Evolutionary conservation across 2,888 invertebrate species (phyloP).

Genomic region (Branchellion lobata): DNA sequence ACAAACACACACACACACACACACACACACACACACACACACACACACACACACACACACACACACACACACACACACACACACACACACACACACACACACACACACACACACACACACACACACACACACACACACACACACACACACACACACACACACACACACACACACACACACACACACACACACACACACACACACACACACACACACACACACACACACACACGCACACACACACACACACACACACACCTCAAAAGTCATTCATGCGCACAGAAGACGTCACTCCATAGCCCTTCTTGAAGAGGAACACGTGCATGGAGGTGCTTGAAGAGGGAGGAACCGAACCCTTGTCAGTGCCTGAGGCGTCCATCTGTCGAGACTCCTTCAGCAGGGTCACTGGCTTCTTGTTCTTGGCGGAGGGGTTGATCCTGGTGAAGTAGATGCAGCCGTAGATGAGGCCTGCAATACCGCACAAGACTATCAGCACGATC

Average conservation of each 20-base stretch:
- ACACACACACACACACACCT: neutral
- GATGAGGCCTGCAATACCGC: constrained; percentile 50
- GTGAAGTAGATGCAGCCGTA: constrained; percentile 53
- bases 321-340: constrained; percentile 36
- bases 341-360: neutral
- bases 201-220: constrained; percentile 16
- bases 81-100: constrained; percentile 25
- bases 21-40: constrained; percentile 32
- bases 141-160: constrained; percentile 17
- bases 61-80: constrained; percentile 10
- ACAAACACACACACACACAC: constrained; percentile 30
- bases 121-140: constrained; percentile 21
- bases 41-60: constrained; percentile 29
- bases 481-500: constrained; percentile 49
- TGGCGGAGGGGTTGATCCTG: constrained; percentile 49
- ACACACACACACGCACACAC: constrained; percentile 16
- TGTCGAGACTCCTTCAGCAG: constrained; percentile 7
- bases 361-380: neutral
- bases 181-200: constrained; percentile 25
- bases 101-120: constrained; percentile 22
- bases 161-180: constrained; percentile 23
- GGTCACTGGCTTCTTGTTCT: constrained; percentile 21
- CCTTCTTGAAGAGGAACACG: constrained; percentile 39
- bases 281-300: constrained; percentile 17
- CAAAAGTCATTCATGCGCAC: neutral